Evolutionary conservation across 2,113 vertebrate genomes (phyloP).

Genomic region (Oncorhynchus clarkii): DNA sequence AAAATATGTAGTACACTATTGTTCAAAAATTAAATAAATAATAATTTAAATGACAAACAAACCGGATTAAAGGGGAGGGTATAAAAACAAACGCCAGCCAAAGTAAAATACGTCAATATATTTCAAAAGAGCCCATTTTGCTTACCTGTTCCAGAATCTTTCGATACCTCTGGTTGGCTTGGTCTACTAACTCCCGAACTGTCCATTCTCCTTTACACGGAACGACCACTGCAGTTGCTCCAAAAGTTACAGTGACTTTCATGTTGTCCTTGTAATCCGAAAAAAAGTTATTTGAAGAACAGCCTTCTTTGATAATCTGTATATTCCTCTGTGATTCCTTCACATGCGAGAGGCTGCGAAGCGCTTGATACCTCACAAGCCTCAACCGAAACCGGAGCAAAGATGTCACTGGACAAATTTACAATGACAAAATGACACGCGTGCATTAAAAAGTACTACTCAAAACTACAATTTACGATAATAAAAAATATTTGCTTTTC

Average conservation of each 20-base stretch:
- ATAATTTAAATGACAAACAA: too few relatives aligned
- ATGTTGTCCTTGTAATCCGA: conserved; percentile 58
- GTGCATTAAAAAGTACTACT: neutral
- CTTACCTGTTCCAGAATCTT: conserved; percentile 83
- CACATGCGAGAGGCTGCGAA: neutral
- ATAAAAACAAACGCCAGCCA: neutral
- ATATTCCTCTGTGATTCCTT: neutral
- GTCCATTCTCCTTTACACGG: conserved; percentile 84
- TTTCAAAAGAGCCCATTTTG: neutral
- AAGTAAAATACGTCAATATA: too few relatives aligned
- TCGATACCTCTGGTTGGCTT: conserved; percentile 85
- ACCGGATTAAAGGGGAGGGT: too few relatives aligned
- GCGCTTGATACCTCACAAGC: neutral
- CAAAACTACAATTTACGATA: neutral
- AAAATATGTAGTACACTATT: neutral
- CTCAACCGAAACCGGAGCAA: conserved; percentile 46
- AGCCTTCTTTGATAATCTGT: neutral
- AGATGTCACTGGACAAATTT: conserved; percentile 65
- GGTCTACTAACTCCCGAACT: conserved; percentile 83
- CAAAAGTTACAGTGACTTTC: conserved; percentile 92
- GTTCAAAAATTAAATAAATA: too few relatives aligned
- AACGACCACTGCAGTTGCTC: conserved; percentile 83
- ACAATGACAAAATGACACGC: conserved; percentile 16
- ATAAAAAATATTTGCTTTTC: too few relatives aligned
- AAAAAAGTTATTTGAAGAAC: neutral